Conservation (phyloP, 2,797 vertebrate species). For the Manis javanica region DNA sequence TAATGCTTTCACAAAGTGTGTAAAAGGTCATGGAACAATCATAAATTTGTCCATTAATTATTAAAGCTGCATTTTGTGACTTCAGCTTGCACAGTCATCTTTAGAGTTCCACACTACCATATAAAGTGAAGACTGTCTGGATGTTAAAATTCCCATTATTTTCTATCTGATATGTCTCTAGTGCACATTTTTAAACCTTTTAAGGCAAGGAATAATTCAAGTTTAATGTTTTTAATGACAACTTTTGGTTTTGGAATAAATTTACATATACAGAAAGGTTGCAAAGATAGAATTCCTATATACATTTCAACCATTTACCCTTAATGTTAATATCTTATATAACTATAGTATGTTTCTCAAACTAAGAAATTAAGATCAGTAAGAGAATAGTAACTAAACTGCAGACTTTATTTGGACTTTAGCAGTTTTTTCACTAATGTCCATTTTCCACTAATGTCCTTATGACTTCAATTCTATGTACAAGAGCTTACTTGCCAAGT, state of each 20-base stretch:
- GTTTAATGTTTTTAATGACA: background rate
- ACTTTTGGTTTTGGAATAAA: background rate
- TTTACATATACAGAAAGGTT: background rate
- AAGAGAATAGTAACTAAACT: background rate
- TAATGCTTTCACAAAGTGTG: background rate
- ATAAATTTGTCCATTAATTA: background rate
- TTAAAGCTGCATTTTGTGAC: background rate
- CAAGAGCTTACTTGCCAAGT: background rate
- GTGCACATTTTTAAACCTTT: background rate
- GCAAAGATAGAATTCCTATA: background rate
- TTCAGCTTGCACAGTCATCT: background rate
- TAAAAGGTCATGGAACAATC: background rate
- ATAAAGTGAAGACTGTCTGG: background rate
- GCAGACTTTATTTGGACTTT: background rate
- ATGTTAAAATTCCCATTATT: background rate
- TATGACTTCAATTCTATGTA: background rate
- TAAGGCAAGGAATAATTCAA: background rate
- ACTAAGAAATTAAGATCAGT: background rate
- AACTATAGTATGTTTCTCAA: background rate
- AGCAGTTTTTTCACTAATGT: background rate
- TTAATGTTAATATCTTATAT: background rate
- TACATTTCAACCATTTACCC: background rate
- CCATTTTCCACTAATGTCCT: background rate
- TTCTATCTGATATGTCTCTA: background rate
- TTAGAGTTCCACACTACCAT: background rate